phyloP scores from a whole-genome alignment of 1,140 invertebrate genomes.

The Conus ventricosus region DNA sequence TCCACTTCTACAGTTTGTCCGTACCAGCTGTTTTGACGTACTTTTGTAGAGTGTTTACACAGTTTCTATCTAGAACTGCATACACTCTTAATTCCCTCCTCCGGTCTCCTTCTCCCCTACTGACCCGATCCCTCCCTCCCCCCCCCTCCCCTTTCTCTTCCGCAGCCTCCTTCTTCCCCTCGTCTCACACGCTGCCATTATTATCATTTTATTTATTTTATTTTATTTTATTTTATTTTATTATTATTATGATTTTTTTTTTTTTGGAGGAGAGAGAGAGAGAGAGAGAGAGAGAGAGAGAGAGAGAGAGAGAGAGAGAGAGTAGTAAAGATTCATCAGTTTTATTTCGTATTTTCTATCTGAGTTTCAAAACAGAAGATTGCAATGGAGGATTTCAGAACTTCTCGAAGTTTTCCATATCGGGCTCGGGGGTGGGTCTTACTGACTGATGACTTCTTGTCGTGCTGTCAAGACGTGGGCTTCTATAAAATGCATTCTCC shows the following conservation, averaged over 20 bases:
- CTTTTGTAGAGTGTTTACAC: not conserved
- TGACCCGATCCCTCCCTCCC: not conserved
- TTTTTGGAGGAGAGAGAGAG: no score
- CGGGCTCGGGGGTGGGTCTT: no score
- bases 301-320: not conserved
- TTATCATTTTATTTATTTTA: not conserved
- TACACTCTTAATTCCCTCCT: not conserved
- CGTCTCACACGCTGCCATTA: not conserved
- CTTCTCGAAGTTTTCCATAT: no score
- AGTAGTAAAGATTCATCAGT: not conserved
- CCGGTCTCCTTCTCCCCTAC: not conserved
- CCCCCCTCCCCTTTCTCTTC: no score
- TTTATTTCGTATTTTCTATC: not conserved
- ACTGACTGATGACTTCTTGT: no score
- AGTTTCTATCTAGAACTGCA: not conserved
- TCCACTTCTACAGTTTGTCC: no score
- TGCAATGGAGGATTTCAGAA: not conserved
- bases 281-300: not conserved
- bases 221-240: not conserved
- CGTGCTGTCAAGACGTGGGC: no score
- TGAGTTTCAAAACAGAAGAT: not conserved
- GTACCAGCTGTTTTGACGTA: not conserved
- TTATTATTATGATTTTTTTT: no score
- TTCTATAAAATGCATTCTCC: no score
- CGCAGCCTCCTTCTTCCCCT: no score